Conservation (phyloP, 2,888 invertebrate genomes). For the Lasioglossum zephyrum region DNA sequence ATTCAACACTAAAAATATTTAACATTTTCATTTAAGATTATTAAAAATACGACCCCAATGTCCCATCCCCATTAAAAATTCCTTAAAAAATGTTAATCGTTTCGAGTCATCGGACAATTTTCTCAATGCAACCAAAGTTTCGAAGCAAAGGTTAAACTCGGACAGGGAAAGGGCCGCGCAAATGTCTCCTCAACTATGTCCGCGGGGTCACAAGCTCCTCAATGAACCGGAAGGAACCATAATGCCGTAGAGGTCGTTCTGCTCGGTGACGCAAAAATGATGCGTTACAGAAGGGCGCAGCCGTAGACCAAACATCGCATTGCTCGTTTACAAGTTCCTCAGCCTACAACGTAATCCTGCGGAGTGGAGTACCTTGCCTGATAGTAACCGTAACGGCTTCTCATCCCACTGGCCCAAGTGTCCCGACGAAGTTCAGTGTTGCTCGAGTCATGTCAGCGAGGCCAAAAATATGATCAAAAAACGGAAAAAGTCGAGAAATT, state of each 20-base stretch:
- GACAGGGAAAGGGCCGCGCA: background rate
- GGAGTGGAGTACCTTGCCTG: background rate
- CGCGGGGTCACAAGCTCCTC: background rate
- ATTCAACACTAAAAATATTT: no score
- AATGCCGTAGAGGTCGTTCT: background rate
- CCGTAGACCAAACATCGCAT: slow-evolving; percentile 54
- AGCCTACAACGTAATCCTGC: background rate
- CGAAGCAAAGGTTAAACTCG: background rate
- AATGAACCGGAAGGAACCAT: background rate
- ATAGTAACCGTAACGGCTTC: background rate
- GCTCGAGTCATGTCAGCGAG: slow-evolving; percentile 11
- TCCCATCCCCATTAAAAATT: background rate
- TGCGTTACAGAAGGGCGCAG: slow-evolving; percentile 45
- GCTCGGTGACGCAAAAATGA: slow-evolving; percentile 9
- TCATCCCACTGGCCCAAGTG: slow-evolving; percentile 11
- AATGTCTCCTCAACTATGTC: background rate
- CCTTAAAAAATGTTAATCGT: background rate
- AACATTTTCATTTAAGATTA: background rate
- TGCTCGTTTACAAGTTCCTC: slow-evolving; percentile 64
- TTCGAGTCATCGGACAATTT: background rate
- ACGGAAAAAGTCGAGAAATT: slow-evolving; percentile 41
- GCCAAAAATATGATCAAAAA: slow-evolving; percentile 38
- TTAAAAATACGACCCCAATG: background rate
- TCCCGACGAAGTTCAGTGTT: slow-evolving; percentile 34
- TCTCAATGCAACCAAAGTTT: background rate